These are phyloP conservation scores for Magallana gigas DNA, from an alignment of 1,140 invertebrate species.

Conservation along the genomic window DNA sequence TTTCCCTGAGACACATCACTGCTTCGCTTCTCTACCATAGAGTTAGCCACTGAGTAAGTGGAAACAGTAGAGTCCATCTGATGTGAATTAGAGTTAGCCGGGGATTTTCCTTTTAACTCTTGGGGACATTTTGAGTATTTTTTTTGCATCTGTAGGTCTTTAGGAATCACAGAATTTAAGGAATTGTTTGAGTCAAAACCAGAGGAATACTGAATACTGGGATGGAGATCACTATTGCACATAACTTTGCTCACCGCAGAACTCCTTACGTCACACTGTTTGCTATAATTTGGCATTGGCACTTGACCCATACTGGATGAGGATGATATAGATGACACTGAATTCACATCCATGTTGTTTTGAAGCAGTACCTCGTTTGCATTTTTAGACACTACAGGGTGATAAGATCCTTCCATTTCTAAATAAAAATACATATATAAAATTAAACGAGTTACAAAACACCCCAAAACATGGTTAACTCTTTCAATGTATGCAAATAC, in stretches of 20 bases:
- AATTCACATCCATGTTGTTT: neutral
- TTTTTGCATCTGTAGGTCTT: constrained; percentile 7
- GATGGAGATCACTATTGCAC: constrained; percentile 35
- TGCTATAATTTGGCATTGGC: neutral
- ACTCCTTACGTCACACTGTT: neutral
- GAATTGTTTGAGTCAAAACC: constrained; percentile 27
- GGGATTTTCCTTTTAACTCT: constrained; percentile 23
- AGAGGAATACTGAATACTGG: constrained; percentile 12
- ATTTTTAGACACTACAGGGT: constrained; percentile 5
- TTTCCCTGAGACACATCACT: constrained; percentile 34
- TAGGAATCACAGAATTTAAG: constrained; percentile 11
- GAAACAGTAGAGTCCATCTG: neutral
- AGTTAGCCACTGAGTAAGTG: neutral
- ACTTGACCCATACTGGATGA: neutral
- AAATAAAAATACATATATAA: neutral
- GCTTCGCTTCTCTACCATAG: neutral
- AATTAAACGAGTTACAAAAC: too few species aligned
- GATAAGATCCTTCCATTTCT: neutral
- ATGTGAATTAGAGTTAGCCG: neutral
- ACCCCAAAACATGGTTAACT: too few species aligned
- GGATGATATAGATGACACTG: constrained; percentile 14
- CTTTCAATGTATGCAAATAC: too few species aligned
- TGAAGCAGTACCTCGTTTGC: neutral
- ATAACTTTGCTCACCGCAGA: neutral
- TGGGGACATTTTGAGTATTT: constrained; percentile 41